phyloP scores from a whole-genome alignment of 30 jellyfish, hydroid and myxozoan genomes.

The Aurelia sp. region DNA sequence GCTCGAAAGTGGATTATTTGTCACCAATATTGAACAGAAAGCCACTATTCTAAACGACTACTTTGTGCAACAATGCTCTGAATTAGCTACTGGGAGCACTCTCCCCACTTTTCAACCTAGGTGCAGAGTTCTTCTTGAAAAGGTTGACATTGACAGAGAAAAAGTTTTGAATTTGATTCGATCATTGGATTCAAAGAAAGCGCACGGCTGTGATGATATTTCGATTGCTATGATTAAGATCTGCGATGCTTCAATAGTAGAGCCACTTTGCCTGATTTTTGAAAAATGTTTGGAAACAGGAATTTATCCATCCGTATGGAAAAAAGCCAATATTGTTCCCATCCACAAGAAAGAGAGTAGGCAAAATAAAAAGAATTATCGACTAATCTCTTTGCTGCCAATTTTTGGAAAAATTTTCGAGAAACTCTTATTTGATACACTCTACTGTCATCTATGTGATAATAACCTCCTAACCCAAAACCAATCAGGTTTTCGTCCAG shows the following conservation, averaged over 20 bases:
- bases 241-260: slow-evolving; percentile 36
- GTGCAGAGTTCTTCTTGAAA: slow-evolving; percentile 32
- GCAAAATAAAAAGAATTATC: too few species aligned
- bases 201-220: slow-evolving; percentile 69
- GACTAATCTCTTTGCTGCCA: too few species aligned
- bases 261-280: slow-evolving; percentile 52
- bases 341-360: neutral
- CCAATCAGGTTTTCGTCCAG: too few species aligned
- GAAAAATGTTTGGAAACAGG: slow-evolving; percentile 50
- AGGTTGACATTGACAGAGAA: slow-evolving; percentile 32
- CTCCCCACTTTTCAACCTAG: slow-evolving; percentile 35
- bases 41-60: slow-evolving; percentile 45
- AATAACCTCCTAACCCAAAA: too few species aligned
- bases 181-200: slow-evolving; percentile 53
- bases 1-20: slow-evolving; percentile 29
- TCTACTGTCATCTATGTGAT: too few species aligned
- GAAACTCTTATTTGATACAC: too few species aligned
- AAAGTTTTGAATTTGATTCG: slow-evolving; percentile 30
- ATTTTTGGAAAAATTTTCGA: too few species aligned
- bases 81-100: slow-evolving; percentile 44
- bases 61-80: slow-evolving; percentile 54
- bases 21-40: slow-evolving; percentile 52
- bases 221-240: slow-evolving; percentile 41
- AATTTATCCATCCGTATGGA: too few species aligned
- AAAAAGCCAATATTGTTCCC: too few species aligned